Base-by-base conservation (phyloP, 1,140 invertebrate species). In the Drosophila tsacasi region DNA sequence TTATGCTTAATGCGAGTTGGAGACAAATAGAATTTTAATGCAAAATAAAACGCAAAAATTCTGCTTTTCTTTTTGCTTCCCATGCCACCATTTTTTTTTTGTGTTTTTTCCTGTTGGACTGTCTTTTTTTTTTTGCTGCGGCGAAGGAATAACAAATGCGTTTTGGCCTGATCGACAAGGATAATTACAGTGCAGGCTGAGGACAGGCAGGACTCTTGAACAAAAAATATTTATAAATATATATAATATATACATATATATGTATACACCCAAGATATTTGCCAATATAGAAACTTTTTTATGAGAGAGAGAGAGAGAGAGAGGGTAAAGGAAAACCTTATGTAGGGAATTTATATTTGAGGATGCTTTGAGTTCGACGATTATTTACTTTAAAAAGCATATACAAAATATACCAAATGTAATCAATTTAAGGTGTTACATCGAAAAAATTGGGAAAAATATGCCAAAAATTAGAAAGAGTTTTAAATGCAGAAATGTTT, bases 1-100 rank as follows among this genome's bases (percentile, higher is more conserved):
- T 62, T 60, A 32, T 72, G 50, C 67, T 50, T 72, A 73, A 73
- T 73, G 66, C 54, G 44, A 73, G 44, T 73, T 60, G 60, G 60
- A 83, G 84, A 89, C 83, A 87, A 87, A 87, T 89, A 89, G 62
- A 87, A 81, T 81, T 87, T 87, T 83, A 87, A 87, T 87, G 76
- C 80, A 79, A 80, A 76, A 42, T 71, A 71, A 73, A 73, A 71
- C 69, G 52, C n/a, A 69, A 39, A 72, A 37, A 23, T 27, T 3
- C 9, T 23, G 2, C 15, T 8, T 21, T 8, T 21, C 19, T 19
- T 32, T 32, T 32, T 65, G 25, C 32, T 42, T 27, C 2, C 17
- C 21, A 15, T 50, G 4, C 9, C 9, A 60, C 8, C 0, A 8
- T 27, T 52, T 52, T 15, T 12, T 17, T 5, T 25, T 25, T 8